Evolutionary conservation across 2,888 invertebrate species (phyloP).

Genomic region (Drosophila picticornis): DNA sequence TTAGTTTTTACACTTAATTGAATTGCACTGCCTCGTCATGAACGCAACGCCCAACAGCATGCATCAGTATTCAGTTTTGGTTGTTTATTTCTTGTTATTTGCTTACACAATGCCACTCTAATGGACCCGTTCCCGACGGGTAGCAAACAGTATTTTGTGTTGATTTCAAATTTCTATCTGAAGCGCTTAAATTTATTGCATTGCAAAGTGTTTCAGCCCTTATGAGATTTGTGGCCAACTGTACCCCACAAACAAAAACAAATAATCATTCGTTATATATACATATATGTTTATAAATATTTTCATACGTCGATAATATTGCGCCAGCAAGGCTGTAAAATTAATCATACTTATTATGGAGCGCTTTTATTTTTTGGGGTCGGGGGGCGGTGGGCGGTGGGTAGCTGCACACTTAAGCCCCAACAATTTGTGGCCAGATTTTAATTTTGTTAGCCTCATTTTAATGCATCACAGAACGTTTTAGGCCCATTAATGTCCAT

Average conservation of each 20-base stretch:
- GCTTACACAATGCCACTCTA: conserved; percentile 22
- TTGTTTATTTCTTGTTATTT: conserved; percentile 19
- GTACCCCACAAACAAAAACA: conserved; percentile 21
- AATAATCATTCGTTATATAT: background rate
- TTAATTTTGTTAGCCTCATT: conserved; percentile 64
- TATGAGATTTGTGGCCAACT: conserved; percentile 42
- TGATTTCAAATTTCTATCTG: conserved; percentile 29
- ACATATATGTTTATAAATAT: background rate
- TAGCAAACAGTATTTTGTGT: conserved; percentile 19
- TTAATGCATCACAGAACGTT: conserved; percentile 44
- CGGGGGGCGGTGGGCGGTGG: too few relatives aligned
- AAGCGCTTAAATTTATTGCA: conserved; percentile 20
- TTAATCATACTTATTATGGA: conserved; percentile 70
- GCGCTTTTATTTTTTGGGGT: conserved; percentile 33
- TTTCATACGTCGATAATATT: background rate
- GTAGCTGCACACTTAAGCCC: conserved; percentile 48
- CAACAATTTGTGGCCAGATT: conserved; percentile 69
- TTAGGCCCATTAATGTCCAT: conserved; percentile 54
- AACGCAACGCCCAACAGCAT: conserved; percentile 37
- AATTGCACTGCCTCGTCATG: conserved; percentile 73
- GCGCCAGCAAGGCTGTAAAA: conserved; percentile 45
- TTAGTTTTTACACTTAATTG: conserved; percentile 82
- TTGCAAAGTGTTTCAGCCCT: conserved; percentile 18
- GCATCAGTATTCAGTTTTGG: conserved; percentile 31
- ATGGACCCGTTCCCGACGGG: conserved; percentile 6